Conservation (phyloP, 2,797 vertebrate species). For the Sebastes melanostomus region DNA sequence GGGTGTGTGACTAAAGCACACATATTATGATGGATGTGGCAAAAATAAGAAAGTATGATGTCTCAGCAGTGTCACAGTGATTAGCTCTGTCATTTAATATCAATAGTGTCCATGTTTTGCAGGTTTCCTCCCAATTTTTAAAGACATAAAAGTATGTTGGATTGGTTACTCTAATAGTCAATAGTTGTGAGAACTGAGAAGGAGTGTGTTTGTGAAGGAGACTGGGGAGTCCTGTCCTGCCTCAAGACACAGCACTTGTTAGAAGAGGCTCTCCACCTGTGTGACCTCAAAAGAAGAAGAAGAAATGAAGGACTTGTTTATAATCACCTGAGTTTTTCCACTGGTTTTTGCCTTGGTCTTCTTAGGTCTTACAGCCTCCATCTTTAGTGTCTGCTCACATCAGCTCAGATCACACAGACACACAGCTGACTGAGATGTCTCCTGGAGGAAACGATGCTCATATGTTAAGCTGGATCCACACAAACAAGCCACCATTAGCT, state of each 20-base stretch:
- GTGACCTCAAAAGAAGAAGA: not conserved
- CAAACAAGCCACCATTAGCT: conserved; percentile 12
- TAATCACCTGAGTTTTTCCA: conserved; percentile 78
- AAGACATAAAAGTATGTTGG: not conserved
- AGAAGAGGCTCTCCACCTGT: too few species aligned
- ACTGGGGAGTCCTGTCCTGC: not conserved
- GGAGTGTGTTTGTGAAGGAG: not conserved
- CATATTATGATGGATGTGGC: not conserved
- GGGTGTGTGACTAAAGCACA: not conserved
- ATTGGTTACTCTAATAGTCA: not conserved
- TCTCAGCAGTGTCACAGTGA: not conserved
- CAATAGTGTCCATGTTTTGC: not conserved
- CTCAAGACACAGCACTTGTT: not conserved
- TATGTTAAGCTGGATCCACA: not conserved
- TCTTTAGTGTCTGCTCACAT: conserved; percentile 57
- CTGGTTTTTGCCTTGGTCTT: conserved; percentile 78
- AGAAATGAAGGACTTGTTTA: not conserved
- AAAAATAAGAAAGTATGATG: not conserved
- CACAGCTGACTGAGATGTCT: not conserved
- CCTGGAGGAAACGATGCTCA: conserved; percentile 2
- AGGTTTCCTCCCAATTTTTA: not conserved
- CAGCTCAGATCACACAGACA: conserved; percentile 41
- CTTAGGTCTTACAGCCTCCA: conserved; percentile 85
- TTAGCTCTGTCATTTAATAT: not conserved
- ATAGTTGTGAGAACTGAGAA: not conserved